Percentiles rank a stretch among this genome's conserved stretches.
phyloP scores from a whole-genome alignment of 2,888 invertebrate genomes.

The Parasteatoda lunata region DNA sequence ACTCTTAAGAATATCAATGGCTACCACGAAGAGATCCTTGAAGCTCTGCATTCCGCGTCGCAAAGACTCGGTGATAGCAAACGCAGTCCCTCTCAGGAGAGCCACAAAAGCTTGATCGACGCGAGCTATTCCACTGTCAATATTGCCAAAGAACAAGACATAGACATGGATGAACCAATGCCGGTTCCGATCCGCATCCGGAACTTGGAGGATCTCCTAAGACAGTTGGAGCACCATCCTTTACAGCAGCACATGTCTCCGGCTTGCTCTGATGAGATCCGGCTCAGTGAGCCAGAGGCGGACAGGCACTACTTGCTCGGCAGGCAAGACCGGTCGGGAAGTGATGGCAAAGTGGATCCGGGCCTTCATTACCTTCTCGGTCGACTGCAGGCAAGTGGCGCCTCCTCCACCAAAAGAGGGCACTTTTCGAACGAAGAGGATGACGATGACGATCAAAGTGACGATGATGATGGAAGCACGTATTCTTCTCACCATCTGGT shows the following conservation, averaged over 20 bases:
- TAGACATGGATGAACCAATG: conserved; percentile 80
- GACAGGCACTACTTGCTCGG: conserved; percentile 81
- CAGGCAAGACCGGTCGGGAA: conserved; percentile 61
- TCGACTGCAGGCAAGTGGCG: conserved; percentile 62
- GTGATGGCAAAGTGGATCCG: conserved; percentile 58
- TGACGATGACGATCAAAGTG: conserved; percentile 66
- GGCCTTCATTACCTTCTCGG: conserved; percentile 64
- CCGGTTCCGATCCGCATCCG: conserved; percentile 89
- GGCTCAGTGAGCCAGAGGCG: conserved; percentile 89
- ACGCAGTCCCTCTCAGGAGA: conserved; percentile 80
- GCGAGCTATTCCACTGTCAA: conserved; percentile 71
- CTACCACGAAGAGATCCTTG: conserved; percentile 92
- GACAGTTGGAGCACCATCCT: conserved; percentile 74
- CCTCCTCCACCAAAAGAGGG: conserved; percentile 44
- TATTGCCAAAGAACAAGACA: conserved; percentile 76
- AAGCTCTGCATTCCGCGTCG: conserved; percentile 80
- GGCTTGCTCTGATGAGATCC: conserved; percentile 91
- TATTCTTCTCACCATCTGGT: conserved; percentile 70
- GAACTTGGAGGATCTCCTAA: conserved; percentile 91
- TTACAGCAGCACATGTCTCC: conserved; percentile 80
- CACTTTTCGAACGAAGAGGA: conserved; percentile 65
- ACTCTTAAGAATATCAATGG: conserved; percentile 90
- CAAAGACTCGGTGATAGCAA: conserved; percentile 75
- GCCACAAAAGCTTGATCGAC: conserved; percentile 80
- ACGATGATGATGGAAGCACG: conserved; percentile 66